These are phyloP conservation scores for Galeopsomyia nigrocyanea DNA, from an alignment of 2,888 invertebrate species.

Conservation along the genomic window DNA sequence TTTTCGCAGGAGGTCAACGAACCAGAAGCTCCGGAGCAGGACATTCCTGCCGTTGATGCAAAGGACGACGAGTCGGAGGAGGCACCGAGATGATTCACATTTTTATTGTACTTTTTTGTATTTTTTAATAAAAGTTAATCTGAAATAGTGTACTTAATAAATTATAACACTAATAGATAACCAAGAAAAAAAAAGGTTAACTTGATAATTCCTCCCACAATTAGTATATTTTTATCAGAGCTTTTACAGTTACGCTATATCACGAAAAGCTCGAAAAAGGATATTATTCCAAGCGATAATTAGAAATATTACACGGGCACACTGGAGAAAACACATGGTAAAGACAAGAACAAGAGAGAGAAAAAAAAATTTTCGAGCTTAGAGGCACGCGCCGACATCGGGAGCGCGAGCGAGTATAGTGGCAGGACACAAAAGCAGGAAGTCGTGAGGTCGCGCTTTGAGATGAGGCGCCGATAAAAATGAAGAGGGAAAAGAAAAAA, in stretches of 20 bases:
- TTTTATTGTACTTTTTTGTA: no score
- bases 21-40: no score
- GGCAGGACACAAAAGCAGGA: conserved; percentile 46
- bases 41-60: no score
- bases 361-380: no score
- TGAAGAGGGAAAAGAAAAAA: no score
- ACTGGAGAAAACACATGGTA: neutral
- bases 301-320: conserved; percentile 41
- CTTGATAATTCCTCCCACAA: neutral
- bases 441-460: conserved; percentile 37
- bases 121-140: no score
- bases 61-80: no score
- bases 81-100: no score
- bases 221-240: neutral
- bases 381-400: no score
- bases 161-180: neutral
- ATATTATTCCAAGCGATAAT: conserved; percentile 20
- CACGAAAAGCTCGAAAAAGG: neutral
- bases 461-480: conserved; percentile 38
- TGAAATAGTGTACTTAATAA: no score
- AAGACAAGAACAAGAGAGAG: no score
- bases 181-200: conserved; percentile 1
- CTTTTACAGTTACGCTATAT: neutral
- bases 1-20: no score
- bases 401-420: neutral